A percentile compares a stretch with the other conserved stretches of the same genome.
phyloP scores from a whole-genome alignment of 2,113 vertebrate species.

The Phoenicopterus ruber region DNA sequence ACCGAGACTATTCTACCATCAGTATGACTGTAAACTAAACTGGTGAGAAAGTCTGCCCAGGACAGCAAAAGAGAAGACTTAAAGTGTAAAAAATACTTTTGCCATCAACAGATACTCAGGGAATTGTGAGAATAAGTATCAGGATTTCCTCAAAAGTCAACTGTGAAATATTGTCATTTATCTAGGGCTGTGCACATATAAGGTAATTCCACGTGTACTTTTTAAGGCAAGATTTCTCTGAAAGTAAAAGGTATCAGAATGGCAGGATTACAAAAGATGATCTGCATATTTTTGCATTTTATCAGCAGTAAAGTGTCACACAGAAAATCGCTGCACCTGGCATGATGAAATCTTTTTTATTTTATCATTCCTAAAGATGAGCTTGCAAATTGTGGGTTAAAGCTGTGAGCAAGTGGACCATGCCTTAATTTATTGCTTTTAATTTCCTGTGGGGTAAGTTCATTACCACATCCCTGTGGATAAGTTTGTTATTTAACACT shows the following conservation, averaged over 20 bases:
- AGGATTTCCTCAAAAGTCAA: neutral
- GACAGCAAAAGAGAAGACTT: neutral
- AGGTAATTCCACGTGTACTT: neutral
- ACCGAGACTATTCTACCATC: neutral
- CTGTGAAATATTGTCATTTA: neutral
- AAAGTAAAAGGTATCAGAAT: neutral
- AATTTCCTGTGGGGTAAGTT: slow-evolving; percentile 28
- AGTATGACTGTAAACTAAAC: neutral
- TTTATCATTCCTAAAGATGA: neutral
- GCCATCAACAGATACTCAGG: neutral
- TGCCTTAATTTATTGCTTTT: slow-evolving; percentile 12
- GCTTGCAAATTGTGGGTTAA: neutral
- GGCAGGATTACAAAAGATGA: neutral
- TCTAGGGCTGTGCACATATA: neutral
- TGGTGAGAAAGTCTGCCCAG: neutral
- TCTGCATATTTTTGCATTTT: neutral
- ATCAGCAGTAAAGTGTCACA: neutral
- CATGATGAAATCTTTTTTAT: neutral
- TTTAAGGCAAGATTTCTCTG: neutral
- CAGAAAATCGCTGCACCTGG: neutral
- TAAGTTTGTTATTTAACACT: slow-evolving; percentile 51
- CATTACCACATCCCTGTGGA: neutral
- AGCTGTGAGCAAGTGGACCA: neutral
- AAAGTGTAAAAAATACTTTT: neutral
- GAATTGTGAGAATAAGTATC: neutral